Evolutionary conservation across 2,888 invertebrate species (phyloP).

Genomic region (Monoplex corrugatus): DNA sequence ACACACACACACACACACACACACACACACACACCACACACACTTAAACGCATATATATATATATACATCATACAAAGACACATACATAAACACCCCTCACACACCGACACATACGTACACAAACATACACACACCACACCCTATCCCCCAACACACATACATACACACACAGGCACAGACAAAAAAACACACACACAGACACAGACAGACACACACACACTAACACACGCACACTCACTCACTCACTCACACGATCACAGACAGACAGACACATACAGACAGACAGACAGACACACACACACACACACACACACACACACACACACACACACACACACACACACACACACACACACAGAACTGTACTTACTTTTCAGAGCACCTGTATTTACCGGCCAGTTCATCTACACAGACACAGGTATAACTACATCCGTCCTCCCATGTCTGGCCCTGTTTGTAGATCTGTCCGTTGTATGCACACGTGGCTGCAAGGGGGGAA

Average conservation of each 20-base stretch:
- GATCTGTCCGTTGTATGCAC: conserved; percentile 67
- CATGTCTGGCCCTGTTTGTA: conserved; percentile 68
- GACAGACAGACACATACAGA: background rate
- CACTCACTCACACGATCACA: background rate
- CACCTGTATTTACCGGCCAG: conserved; percentile 67
- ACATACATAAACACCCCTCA: background rate
- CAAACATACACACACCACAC: background rate
- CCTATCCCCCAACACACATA: background rate
- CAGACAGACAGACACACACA: background rate
- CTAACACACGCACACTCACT: background rate
- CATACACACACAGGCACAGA: background rate
- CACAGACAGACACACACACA: background rate
- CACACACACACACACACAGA: background rate
- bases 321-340: background rate
- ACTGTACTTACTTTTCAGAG: conserved; percentile 67
- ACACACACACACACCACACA: background rate
- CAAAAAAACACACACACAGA: background rate
- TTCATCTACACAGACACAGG: conserved; percentile 68
- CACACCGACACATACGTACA: background rate
- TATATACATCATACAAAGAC: background rate
- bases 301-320: background rate
- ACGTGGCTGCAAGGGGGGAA: too few relatives aligned
- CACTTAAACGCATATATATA: background rate
- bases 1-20: background rate
- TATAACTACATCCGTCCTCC: conserved; percentile 69